These are phyloP conservation scores for Aradophagus sp. DNA, from an alignment of 1,140 invertebrate genomes.

Conservation along the genomic window DNA sequence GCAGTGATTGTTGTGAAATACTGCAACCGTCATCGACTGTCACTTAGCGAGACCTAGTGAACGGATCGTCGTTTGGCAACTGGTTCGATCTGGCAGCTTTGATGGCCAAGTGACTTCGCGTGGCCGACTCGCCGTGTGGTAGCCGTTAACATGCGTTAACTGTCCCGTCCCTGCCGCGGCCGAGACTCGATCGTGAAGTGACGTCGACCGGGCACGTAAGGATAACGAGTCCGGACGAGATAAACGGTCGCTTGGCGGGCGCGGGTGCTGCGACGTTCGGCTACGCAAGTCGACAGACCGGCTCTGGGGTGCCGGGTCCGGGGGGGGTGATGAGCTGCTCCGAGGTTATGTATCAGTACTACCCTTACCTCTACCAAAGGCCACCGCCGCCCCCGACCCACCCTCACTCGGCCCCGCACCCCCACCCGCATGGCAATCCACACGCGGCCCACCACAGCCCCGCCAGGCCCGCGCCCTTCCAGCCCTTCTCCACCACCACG, in stretches of 20 bases:
- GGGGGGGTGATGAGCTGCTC: slow-evolving; percentile 78
- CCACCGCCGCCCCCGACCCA: slow-evolving; percentile 73
- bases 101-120: neutral
- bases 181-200: slow-evolving; percentile 16
- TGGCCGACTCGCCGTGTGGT: neutral
- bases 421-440: slow-evolving; percentile 66
- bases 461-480: slow-evolving; percentile 73
- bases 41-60: too few relatives aligned
- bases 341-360: slow-evolving; percentile 80
- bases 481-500: slow-evolving; percentile 70
- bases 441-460: slow-evolving; percentile 72
- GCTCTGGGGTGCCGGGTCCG: slow-evolving; percentile 73
- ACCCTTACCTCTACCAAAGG: slow-evolving; percentile 78
- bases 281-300: slow-evolving; percentile 73
- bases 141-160: slow-evolving; percentile 35
- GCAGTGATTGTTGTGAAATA: slow-evolving; percentile 1
- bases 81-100: neutral
- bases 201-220: slow-evolving; percentile 31
- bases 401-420: slow-evolving; percentile 69
- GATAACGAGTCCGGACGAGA: slow-evolving; percentile 64
- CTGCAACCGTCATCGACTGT: neutral
- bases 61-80: too few relatives aligned
- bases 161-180: too few relatives aligned
- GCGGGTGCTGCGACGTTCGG: slow-evolving; percentile 72
- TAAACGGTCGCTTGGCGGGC: slow-evolving; percentile 62